Evolutionary conservation across 2,797 vertebrate genomes (phyloP).

Genomic region (Melanogrammus aeglefinus): DNA sequence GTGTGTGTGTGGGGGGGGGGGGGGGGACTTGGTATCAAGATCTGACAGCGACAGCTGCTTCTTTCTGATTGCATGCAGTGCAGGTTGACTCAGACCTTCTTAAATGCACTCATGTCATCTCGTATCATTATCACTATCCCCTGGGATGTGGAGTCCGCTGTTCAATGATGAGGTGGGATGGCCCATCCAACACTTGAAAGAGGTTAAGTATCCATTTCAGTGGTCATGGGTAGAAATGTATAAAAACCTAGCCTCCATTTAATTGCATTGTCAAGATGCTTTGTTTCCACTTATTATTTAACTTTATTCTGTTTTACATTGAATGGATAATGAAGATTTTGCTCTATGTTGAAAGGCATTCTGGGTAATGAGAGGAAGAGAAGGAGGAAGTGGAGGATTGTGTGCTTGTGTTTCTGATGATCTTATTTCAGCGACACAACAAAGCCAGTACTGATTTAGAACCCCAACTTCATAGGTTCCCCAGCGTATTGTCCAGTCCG

Average conservation of each 20-base stretch:
- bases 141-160: background rate
- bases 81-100: slow-evolving; percentile 13
- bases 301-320: background rate
- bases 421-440: background rate
- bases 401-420: background rate
- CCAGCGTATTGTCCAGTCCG: background rate
- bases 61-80: background rate
- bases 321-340: background rate
- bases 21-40: slow-evolving; percentile 20
- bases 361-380: background rate
- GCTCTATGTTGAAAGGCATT: background rate
- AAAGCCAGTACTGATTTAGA: background rate
- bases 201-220: background rate
- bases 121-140: background rate
- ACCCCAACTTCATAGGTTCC: background rate
- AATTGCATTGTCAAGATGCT: background rate
- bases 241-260: background rate
- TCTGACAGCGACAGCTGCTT: background rate
- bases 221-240: background rate
- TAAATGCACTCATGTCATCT: background rate
- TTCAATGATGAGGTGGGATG: background rate
- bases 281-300: background rate
- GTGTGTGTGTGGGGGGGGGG: slow-evolving; percentile 12
- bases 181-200: background rate
- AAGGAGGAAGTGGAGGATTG: background rate